These are phyloP conservation scores for Drosophila arawakana DNA, from an alignment of 1,140 invertebrate species.

Conservation along the genomic window DNA sequence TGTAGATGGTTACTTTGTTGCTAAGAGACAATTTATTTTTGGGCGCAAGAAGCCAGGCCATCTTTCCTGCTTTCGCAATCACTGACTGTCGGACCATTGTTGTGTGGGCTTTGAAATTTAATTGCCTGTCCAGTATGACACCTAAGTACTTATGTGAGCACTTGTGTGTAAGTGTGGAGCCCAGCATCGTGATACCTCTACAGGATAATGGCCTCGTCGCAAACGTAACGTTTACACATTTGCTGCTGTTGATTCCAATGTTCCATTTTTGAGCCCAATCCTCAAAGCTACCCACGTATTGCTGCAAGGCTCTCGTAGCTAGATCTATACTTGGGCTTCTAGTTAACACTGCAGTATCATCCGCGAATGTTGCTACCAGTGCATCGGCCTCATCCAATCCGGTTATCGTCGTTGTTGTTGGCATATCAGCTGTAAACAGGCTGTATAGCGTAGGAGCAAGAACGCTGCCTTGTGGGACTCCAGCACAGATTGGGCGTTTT, in stretches of 20 bases:
- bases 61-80: too few relatives aligned
- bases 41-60: too few relatives aligned
- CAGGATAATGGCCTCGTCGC: background rate
- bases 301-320: background rate
- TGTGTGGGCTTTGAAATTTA: background rate
- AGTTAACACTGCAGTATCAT: background rate
- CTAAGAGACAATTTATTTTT: too few relatives aligned
- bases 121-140: background rate
- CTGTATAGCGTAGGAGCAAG: too few relatives aligned
- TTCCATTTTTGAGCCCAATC: background rate
- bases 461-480: too few relatives aligned
- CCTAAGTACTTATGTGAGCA: background rate
- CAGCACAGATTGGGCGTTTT: too few relatives aligned
- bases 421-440: too few relatives aligned
- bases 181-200: conserved; percentile 2
- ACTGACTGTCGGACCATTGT: too few relatives aligned
- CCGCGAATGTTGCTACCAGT: background rate
- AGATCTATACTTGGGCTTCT: background rate
- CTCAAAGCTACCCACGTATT: background rate
- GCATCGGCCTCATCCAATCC: background rate
- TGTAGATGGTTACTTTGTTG: too few relatives aligned
- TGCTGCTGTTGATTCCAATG: background rate
- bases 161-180: background rate
- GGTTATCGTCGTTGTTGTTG: too few relatives aligned
- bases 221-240: too few relatives aligned